Evolutionary conservation across 2,888 invertebrate genomes (phyloP), one percentile per base, ranked within the genome.

Genomic region (Zeuzera pyrina): DNA sequence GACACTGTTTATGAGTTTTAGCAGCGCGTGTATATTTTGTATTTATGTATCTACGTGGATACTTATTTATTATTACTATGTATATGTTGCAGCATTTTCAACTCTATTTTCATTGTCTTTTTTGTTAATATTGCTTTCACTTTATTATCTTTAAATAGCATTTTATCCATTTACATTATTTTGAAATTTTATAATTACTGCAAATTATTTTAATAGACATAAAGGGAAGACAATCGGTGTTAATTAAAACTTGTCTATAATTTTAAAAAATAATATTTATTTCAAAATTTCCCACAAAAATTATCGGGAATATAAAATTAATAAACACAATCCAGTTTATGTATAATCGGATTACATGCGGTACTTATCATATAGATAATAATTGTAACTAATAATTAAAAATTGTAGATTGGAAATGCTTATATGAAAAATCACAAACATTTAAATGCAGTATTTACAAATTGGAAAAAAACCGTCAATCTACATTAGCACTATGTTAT

Each of bases 391-490:
- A 25, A 25, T 25, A 28, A 28, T 10, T 28, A 4, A 12, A 12
- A 6, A 6, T 26, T 12, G n/a, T 15, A 55, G n/a, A n/a, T n/a
- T n/a, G n/a, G n/a, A n/a, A n/a, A n/a, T 49, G 55, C 57, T 60
- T 63, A 70, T 48, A 56, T 45, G 42, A 57, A 55, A 63, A 70
- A 76, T 72, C 73, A 76, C 76, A 76, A 72, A 73, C 52, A 51
- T 62, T 57, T 73, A 81, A 81, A 81, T 79, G 79, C 81, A 74
- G 67, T 78, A 78, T 79, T 74, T 78, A 79, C 76, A 78, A 34
- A 52, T 47, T 37, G 44, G 42, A 46, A 55, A 53, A 47, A 50
- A 56, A 45, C 44, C 43, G 47, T 57, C 55, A 47, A 48, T 46
- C 54, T 67, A 66, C 43, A 44, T 47, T 43, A 49, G 42, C 39